Conservation (phyloP, 2,113 vertebrate species). For the Sphyrna mokarran region DNA sequence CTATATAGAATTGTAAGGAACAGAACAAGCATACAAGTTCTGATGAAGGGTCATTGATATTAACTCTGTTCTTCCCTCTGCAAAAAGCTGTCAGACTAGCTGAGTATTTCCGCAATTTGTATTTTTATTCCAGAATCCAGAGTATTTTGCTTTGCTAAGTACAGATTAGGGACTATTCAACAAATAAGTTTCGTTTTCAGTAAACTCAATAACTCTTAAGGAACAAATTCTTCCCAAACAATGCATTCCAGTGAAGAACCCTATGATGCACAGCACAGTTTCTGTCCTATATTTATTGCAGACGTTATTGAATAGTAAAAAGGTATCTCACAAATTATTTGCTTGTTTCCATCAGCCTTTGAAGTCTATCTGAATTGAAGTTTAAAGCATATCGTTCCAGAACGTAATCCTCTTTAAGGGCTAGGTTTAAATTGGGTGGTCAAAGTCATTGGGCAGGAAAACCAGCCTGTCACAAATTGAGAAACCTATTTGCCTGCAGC, state of each 20-base stretch:
- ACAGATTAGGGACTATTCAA: not conserved
- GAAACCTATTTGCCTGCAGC: not conserved
- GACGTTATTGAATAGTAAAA: not conserved
- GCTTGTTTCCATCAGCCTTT: not conserved
- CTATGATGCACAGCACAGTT: not conserved
- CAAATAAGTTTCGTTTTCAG: not conserved
- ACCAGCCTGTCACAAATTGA: not conserved
- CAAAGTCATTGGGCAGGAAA: not conserved
- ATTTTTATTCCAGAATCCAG: not conserved
- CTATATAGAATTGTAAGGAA: not conserved
- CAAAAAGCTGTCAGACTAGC: not conserved
- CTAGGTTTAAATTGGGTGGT: not conserved
- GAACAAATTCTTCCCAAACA: not conserved
- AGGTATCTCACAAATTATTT: not conserved
- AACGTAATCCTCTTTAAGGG: not conserved
- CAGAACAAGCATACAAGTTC: not conserved
- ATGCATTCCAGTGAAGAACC: not conserved
- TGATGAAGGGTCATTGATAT: not conserved
- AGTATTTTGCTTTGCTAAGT: not conserved
- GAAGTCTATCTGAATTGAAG: not conserved
- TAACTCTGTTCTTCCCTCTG: too few relatives aligned
- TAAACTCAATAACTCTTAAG: not conserved
- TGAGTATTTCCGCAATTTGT: not conserved
- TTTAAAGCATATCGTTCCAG: not conserved
- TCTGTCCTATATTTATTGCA: not conserved